Evolutionary conservation across 1,140 invertebrate species (phyloP), one percentile per base, ranked within the genome.

Genomic region (Bombus pascuorum): DNA sequence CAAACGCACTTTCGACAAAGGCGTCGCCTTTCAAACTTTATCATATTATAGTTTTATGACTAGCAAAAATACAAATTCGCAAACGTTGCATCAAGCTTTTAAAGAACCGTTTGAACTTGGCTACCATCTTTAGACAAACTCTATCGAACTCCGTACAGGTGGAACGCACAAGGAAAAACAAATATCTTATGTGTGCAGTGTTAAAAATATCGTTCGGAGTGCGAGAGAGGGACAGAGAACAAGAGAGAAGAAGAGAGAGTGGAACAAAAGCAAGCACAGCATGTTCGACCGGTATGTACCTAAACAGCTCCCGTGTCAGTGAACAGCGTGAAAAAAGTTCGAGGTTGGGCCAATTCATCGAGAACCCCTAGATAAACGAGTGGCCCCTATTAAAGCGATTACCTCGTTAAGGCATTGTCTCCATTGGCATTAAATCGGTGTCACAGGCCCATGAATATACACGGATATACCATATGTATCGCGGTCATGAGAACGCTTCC

Each of bases 351-450:
- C 74, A 77, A 71, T 89, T 89, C 57, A 68, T 89, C 74, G 82
- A 90, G 86, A 83, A 90, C 71, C 86, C 82, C 83, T 88, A 65
- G 34, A 85, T 75, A 87, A 89, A 89, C 81, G 73, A 89, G 86
- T 87, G 85, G 81, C 78, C 90, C 79, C 89, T 91, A 92, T 93
- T 90, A 92, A 92, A 92, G 87, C 88, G 91, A 94, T 94, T 93
- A 94, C 90, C 92, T 94, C 91, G 91, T 94, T 94, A 91, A 93
- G 86, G 83, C 91, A 93, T 93, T 93, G 92, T 92, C 89, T 93
- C 73, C 83, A 88, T 89, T 89, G 87, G 81, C 71, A 90, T 90
- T 88, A 89, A 87, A 91, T 84, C 89, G 87, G 86, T 89, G 88
- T 91, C 79, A 78, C 84, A 81, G 84, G 81, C 72, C 83, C 77